A percentile compares a stretch with the other conserved stretches of the same genome.
These are phyloP conservation scores for Melanocharis versteri DNA, from an alignment of 2,113 vertebrate genomes.

Conservation along the genomic window DNA sequence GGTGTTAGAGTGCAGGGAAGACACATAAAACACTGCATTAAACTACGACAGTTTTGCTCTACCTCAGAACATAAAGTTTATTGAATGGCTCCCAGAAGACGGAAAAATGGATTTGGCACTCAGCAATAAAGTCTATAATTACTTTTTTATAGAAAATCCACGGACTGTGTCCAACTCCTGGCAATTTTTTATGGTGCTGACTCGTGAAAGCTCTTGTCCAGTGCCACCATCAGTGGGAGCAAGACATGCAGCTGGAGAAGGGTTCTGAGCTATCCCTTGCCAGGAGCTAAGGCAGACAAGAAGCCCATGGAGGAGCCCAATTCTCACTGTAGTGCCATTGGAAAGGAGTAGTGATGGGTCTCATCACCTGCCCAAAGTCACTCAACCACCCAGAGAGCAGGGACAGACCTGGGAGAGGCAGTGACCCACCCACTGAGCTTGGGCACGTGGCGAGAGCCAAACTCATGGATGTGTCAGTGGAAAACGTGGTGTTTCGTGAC, in stretches of 20 bases:
- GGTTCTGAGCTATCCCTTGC: background rate
- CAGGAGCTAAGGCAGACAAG: background rate
- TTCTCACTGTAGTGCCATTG: background rate
- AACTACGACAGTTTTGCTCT: background rate
- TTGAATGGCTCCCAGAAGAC: slow-evolving; percentile 43
- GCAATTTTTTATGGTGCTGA: background rate
- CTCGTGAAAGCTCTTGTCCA: background rate
- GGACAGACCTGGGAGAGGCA: background rate
- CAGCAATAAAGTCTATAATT: slow-evolving; percentile 8
- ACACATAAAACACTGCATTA: slow-evolving; percentile 4
- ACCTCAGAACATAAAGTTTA: slow-evolving; percentile 37
- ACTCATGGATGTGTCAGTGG: background rate
- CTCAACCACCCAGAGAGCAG: background rate
- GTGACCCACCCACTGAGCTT: background rate
- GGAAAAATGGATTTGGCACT: slow-evolving; percentile 13
- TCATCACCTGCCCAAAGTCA: background rate
- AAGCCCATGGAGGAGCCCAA: background rate
- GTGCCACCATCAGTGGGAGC: accelerated
- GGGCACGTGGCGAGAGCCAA: accelerated
- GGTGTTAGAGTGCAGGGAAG: background rate
- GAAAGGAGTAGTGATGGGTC: background rate
- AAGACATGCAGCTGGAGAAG: accelerated
- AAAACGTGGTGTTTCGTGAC: background rate
- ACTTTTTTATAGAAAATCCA: slow-evolving; percentile 33
- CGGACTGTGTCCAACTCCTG: background rate